Conservation (phyloP, 1,140 invertebrate species). For the Trissolcus basalis region DNA sequence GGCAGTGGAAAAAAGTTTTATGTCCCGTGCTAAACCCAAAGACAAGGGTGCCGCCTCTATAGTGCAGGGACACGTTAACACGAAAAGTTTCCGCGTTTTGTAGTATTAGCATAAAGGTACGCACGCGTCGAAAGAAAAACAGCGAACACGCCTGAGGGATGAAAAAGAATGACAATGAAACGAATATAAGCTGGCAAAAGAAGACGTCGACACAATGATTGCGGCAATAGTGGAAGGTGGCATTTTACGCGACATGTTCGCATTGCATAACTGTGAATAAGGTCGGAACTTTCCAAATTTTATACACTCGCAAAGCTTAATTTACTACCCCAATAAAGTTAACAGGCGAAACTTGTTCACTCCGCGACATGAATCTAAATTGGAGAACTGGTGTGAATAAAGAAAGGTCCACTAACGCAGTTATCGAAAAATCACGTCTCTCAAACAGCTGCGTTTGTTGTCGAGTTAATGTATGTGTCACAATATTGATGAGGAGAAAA, state of each 20-base stretch:
- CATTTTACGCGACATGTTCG: slow-evolving; percentile 43
- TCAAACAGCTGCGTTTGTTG: neutral
- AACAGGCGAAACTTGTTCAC: slow-evolving; percentile 57
- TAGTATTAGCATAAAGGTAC: slow-evolving; percentile 62
- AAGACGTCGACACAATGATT: slow-evolving; percentile 56
- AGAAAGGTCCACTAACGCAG: slow-evolving; percentile 17
- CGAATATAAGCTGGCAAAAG: slow-evolving; percentile 23
- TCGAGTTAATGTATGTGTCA: too few species aligned
- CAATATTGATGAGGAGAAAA: too few species aligned
- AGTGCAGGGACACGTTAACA: slow-evolving; percentile 65
- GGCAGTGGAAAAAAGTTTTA: slow-evolving; percentile 60
- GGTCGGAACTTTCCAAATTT: slow-evolving; percentile 57
- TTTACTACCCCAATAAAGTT: slow-evolving; percentile 60
- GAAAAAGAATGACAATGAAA: slow-evolving; percentile 7
- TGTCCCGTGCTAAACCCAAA: slow-evolving; percentile 53
- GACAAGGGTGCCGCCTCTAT: slow-evolving; percentile 47
- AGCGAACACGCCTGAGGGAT: slow-evolving; percentile 7
- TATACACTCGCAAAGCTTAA: slow-evolving; percentile 59
- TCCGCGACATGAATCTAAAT: slow-evolving; percentile 54
- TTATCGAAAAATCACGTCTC: slow-evolving; percentile 41
- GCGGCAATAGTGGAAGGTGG: slow-evolving; percentile 30
- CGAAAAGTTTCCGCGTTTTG: slow-evolving; percentile 66
- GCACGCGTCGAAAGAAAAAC: slow-evolving; percentile 52
- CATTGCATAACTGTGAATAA: slow-evolving; percentile 58
- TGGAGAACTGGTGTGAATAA: slow-evolving; percentile 21